Base-by-base conservation (phyloP, 2,113 vertebrate genomes). In the Lamprologus tigripictilis region DNA sequence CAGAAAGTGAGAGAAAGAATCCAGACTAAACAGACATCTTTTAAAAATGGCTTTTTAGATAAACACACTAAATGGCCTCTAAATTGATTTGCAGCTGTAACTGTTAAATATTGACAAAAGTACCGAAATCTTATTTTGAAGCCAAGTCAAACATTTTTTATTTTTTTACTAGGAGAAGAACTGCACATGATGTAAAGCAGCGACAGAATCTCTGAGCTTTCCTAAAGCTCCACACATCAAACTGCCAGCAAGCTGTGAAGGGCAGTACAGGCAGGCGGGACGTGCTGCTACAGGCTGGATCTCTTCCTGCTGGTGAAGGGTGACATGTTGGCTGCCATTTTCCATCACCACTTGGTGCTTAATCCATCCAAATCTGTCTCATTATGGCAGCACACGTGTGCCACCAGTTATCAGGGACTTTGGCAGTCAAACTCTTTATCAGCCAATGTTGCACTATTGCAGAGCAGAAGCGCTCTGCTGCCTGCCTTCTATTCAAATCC, bases 321-420 rank as follows among this genome's bases (percentile, higher is more conserved):
- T 80, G 91, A 93, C 88, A 82, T 85, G 85, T 91, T 96, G 95
- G 94, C 94, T 91, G 94, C 90, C 93, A 91, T 91, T 89, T 89
- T 86, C 80, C 89, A 82, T 86, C 90, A 80, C 89, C 92, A 93
- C 94, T 95, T 87, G 93, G 94, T 80, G 92, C 87, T 81, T 94
- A 94, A 96, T 95, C 94, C 86, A 26, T 90, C 89, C 91, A 94
- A 95, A 95, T 96, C 93, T 81, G 84, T 89, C 91, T 94, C 84
- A 93, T 96, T 94, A 94, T 93, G 87, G 91, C 87, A 12, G 87
- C 87, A 84, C 92, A 92, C 87, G 31, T 93, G 94, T 71, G 91
- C 86, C 81, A 68, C 88, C 83, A 86, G 88, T 85, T 90, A 88
- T 82, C 82, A 23, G 81, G 88, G 88, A 88, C 79, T 78, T 78